A percentile compares a stretch with the other conserved stretches of the same genome.
Conservation (phyloP, 2,888 invertebrate species). For the Marasmarcha lunaedactyla region DNA sequence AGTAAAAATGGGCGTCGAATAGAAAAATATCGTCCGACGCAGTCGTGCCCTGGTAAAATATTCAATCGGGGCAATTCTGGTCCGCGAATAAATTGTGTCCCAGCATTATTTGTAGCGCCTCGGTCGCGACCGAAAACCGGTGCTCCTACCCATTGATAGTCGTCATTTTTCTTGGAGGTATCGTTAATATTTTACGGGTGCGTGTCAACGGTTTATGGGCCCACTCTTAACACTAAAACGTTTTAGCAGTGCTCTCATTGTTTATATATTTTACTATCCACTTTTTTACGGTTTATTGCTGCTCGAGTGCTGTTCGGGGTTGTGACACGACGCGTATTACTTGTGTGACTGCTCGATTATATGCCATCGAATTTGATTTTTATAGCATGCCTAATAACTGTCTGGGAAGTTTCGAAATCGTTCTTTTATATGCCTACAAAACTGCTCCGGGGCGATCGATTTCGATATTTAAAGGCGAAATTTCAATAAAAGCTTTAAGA, state of each 20-base stretch:
- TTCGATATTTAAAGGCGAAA: background rate
- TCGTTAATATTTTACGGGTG: slow-evolving; percentile 70
- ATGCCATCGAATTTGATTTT: slow-evolving; percentile 48
- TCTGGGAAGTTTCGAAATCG: background rate
- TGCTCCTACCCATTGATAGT: slow-evolving; percentile 48
- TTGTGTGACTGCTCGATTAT: slow-evolving; percentile 45
- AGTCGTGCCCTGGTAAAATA: slow-evolving; percentile 68
- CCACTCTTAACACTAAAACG: slow-evolving; percentile 69
- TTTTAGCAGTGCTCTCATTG: slow-evolving; percentile 66
- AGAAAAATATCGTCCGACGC: slow-evolving; percentile 65
- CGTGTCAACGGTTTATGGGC: slow-evolving; percentile 67
- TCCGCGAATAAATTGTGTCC: slow-evolving; percentile 63
- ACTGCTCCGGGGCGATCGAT: background rate
- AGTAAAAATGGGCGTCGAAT: slow-evolving; percentile 63
- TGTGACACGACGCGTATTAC: slow-evolving; percentile 46
- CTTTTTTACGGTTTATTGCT: slow-evolving; percentile 63
- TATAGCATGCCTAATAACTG: slow-evolving; percentile 34
- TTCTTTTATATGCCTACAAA: background rate
- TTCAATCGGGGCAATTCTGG: slow-evolving; percentile 68
- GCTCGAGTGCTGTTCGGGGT: slow-evolving; percentile 48
- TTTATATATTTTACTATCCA: slow-evolving; percentile 68
- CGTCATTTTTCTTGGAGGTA: slow-evolving; percentile 66
- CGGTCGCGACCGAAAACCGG: slow-evolving; percentile 31
- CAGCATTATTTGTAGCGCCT: slow-evolving; percentile 64
- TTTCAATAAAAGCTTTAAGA: too few species aligned